phyloP scores from a whole-genome alignment of 64 coral and sea anemone genomes.

The Actinia equina region DNA sequence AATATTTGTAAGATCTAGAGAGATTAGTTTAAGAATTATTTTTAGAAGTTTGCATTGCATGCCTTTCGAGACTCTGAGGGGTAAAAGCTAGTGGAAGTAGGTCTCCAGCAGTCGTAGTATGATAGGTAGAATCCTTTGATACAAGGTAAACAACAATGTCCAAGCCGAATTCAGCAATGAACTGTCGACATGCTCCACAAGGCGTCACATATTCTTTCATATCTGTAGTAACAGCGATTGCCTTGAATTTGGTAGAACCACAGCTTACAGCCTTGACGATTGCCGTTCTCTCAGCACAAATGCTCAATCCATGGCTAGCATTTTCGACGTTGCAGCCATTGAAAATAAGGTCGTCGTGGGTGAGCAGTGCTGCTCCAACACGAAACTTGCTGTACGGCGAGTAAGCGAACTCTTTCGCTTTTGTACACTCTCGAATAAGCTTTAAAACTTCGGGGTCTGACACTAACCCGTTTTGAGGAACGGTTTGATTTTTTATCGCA shows the following conservation, averaged over 20 bases:
- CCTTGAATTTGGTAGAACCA: slow-evolving; percentile 79
- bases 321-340: slow-evolving; percentile 97
- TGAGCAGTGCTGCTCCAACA: slow-evolving; percentile 82
- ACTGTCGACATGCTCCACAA: slow-evolving; percentile 87
- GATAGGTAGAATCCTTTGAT: slow-evolving; percentile 49
- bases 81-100: slow-evolving; percentile 54
- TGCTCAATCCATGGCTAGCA: slow-evolving; percentile 62
- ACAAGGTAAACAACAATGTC: slow-evolving; percentile 77
- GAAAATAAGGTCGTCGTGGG: slow-evolving; percentile 59
- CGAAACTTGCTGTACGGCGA: slow-evolving; percentile 98
- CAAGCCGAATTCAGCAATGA: slow-evolving; percentile 82
- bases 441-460: neutral
- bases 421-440: slow-evolving; percentile 54
- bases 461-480: neutral
- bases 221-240: slow-evolving; percentile 83
- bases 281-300: slow-evolving; percentile 95
- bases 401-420: slow-evolving; percentile 85
- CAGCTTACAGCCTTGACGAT: slow-evolving; percentile 90
- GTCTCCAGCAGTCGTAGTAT: slow-evolving; percentile 40
- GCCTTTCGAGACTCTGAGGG: slow-evolving; percentile 36
- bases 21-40: neutral
- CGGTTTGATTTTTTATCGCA: neutral
- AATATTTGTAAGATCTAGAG: too few species aligned
- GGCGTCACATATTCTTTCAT: slow-evolving; percentile 55
- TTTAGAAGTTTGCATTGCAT: neutral